These are phyloP conservation scores for Eublepharis macularius DNA, from an alignment of 2,113 vertebrate genomes.

Conservation along the genomic window DNA sequence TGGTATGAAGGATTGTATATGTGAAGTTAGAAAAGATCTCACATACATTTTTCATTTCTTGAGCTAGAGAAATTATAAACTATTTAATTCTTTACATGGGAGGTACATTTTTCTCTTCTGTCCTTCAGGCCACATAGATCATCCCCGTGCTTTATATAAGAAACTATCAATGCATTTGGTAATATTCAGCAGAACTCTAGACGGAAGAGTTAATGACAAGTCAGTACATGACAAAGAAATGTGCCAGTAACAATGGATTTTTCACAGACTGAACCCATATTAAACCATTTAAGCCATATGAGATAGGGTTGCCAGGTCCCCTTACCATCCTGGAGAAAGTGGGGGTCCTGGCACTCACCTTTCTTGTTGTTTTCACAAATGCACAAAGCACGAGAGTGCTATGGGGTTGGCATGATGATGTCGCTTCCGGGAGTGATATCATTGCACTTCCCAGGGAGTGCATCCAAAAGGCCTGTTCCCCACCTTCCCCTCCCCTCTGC, in stretches of 20 bases:
- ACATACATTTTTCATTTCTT: neutral
- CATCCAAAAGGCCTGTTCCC: too few relatives aligned
- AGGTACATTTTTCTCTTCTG: neutral
- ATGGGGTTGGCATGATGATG: too few relatives aligned
- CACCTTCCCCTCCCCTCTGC: too few relatives aligned
- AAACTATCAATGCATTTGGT: neutral
- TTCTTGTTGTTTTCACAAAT: too few relatives aligned
- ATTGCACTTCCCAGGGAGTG: too few relatives aligned
- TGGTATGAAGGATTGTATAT: neutral
- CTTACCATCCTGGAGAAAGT: too few relatives aligned
- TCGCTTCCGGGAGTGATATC: too few relatives aligned
- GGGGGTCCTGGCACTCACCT: too few relatives aligned
- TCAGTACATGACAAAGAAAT: neutral
- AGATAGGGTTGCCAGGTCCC: too few relatives aligned
- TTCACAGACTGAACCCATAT: conserved; percentile 36
- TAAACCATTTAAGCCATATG: conserved; percentile 15
- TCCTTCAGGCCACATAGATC: too few relatives aligned
- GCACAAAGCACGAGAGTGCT: too few relatives aligned
- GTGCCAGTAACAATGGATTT: conserved; percentile 38
- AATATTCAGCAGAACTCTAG: neutral
- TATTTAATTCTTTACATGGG: neutral
- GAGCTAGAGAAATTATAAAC: neutral
- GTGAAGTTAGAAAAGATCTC: too few relatives aligned
- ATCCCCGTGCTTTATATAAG: neutral
- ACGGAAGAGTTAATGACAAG: neutral